Evolutionary conservation across 2,888 invertebrate genomes (phyloP), one percentile per base, ranked within the genome.

Genomic region (Synergus laeviventris): DNA sequence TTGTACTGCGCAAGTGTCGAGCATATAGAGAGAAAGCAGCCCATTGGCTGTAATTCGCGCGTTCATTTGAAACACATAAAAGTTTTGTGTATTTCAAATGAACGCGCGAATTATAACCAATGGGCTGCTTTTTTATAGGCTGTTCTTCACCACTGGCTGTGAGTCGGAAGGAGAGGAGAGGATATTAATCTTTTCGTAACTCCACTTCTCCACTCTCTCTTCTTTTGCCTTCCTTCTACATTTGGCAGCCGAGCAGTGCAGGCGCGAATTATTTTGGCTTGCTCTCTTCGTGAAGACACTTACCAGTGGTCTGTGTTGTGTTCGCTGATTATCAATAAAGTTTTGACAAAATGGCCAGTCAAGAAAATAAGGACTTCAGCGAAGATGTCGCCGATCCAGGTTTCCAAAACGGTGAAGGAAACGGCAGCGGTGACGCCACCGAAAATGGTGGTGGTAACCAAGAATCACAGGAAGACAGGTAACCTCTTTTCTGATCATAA

Each of bases 351-450:
- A 90, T 90, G 90, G 87, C 89, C 78, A 89, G 90, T 83, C 89
- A 90, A 85, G 91, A 91, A 84, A 90, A 87, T 79, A 91, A 90
- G 86, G 91, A 91, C 83, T 91, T 90, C 87, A 90, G 89, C 87
- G 91, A 91, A 81, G 91, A 91, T 82, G 87, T 91, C 78, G 91
- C 92, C 73, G 95, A 95, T 86, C 94, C 94, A 91, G 92, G 91
- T 84, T 92, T 92, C 82, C 70, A 70, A 31, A 91, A 92, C 83
- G 94, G 94, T 91, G 92, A 93, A 87, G 90, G 91, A 82, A 90
- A 91, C 73, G 92, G 92, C 79, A 94, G 94, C 86, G 95, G 94
- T 90, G 94, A 93, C 89, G 93, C 93, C 87, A 93, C 93, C 86
- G 95, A 95, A 90, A 94, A 95, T 91, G 95, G 95, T 83, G 95